Percentiles rank a stretch among this genome's conserved stretches.
These are phyloP conservation scores for cattle (Bos taurus) DNA, from an alignment of 2,113 vertebrate species.

Conservation along the genomic window DNA sequence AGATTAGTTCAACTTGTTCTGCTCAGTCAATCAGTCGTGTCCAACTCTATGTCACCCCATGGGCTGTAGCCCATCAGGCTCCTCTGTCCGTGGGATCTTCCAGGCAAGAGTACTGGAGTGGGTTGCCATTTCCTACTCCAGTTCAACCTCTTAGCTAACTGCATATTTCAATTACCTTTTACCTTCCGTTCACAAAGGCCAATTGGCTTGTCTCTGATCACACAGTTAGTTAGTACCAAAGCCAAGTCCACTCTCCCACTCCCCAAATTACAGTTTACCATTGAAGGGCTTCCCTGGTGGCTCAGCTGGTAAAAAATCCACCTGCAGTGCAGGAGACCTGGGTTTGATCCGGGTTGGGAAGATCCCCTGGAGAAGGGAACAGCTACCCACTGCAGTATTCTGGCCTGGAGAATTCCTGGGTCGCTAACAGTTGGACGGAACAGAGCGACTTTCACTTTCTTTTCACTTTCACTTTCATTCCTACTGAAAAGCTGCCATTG, in stretches of 20 bases:
- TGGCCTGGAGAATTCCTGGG: neutral
- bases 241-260: too few relatives aligned
- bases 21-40: neutral
- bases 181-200: neutral
- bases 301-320: neutral
- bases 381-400: neutral
- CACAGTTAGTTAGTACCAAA: neutral
- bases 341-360: rapidly evolving
- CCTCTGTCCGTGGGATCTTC: neutral
- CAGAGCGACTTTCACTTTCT: neutral
- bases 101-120: neutral
- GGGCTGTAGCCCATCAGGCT: neutral
- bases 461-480: neutral
- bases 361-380: neutral
- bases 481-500: neutral
- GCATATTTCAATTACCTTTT: neutral
- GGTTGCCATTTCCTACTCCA: neutral
- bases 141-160: neutral
- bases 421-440: neutral
- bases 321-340: neutral
- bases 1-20: neutral
- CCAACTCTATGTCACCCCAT: neutral
- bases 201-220: neutral
- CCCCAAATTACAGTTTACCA: rapidly evolving
- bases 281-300: neutral